Evolutionary conservation across 2,797 vertebrate genomes (phyloP).

Genomic region (Cheirogaleus major): DNA sequence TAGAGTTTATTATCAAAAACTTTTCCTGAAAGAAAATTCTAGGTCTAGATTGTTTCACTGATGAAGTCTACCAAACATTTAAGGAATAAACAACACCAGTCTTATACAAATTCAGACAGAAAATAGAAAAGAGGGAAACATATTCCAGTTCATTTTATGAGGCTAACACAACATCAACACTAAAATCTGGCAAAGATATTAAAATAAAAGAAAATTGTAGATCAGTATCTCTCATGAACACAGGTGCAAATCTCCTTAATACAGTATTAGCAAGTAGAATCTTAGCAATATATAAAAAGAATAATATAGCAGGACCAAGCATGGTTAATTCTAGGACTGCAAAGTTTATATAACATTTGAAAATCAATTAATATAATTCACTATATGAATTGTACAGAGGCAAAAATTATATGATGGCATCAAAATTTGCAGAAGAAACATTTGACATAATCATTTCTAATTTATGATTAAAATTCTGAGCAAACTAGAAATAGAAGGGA

Average conservation of each 20-base stretch:
- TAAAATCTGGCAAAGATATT: not conserved
- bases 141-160: not conserved
- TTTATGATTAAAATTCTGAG: not conserved
- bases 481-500: not conserved
- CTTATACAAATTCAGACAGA: not conserved
- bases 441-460: not conserved
- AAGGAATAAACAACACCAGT: not conserved
- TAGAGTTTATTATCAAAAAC: not conserved
- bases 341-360: not conserved
- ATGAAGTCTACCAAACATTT: not conserved
- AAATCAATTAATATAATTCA: not conserved
- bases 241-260: not conserved
- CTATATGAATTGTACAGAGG: not conserved
- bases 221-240: not conserved
- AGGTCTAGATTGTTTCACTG: not conserved
- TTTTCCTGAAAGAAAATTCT: not conserved
- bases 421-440: not conserved
- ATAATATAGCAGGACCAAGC: not conserved
- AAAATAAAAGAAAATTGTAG: not conserved
- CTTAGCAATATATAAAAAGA: not conserved
- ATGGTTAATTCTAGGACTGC: not conserved
- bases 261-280: not conserved
- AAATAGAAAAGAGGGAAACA: not conserved
- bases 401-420: not conserved
- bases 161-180: not conserved